Evolutionary conservation across 2,888 invertebrate genomes (phyloP), one percentile per base, ranked within the genome.

Genomic region (Mesoligia furuncula): DNA sequence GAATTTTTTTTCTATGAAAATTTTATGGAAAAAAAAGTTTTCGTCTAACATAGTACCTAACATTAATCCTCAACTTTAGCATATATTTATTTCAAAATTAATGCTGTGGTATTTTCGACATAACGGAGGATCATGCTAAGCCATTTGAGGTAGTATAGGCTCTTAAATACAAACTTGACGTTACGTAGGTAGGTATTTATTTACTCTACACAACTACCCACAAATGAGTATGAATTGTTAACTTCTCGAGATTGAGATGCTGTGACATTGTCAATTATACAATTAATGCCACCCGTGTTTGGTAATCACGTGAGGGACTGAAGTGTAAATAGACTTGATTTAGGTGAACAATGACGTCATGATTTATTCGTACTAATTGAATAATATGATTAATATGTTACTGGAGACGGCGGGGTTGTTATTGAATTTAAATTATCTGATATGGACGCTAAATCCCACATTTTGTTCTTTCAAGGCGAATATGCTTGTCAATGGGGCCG

Each of bases 261-360:
- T 77, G 76, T 90, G 90, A 88, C 90, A 81, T 76, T 88, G 86
- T 84, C 89, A 89, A 89, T 89, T 89, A 90, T 79, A 83, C 81
- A 83, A 85, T 89, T 89, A 89, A 84, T 80, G 79, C 76, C 67
- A 73, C 80, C 75, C 76, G 84, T 83, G 83, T 85, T 83, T 87
- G 84, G 73, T 89, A 89, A 89, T 88, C 70, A 80, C 83, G 64
- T 48, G 66, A 75, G 82, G 68, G 85, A 81, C 75, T 77, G 66
- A 73, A 77, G 66, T 86, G 77, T 81, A 75, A 79, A 76, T 75
- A 70, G 67, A 67, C 57, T 68, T 85, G 86, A 84, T 79, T 85
- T 66, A 51, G 59, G 48, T 69, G 75, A 79, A 81, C 59, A 74
- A 67, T 81, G 31, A 72, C 11, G 5, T 57, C 66, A 69, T 77